Percentiles rank a stretch among this genome's conserved stretches.
phyloP scores from a whole-genome alignment of 2,888 invertebrate species.

The Pheosia gnoma region DNA sequence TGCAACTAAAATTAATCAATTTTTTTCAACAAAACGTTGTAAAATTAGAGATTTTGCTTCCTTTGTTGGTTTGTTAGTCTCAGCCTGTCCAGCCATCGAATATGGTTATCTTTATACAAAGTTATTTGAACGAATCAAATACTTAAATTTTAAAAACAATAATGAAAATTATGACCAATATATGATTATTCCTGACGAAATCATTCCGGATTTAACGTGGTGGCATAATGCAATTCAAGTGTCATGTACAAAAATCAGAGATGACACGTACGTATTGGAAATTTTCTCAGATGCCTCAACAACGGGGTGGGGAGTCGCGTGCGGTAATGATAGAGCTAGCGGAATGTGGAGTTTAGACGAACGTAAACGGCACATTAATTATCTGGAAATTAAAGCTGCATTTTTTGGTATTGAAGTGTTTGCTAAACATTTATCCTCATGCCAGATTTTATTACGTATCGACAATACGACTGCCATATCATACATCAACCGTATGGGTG shows the following conservation, averaged over 20 bases:
- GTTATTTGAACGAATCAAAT: conserved; percentile 28
- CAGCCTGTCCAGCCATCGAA: conserved; percentile 41
- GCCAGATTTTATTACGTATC: conserved; percentile 14
- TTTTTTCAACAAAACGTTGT: conserved; percentile 17
- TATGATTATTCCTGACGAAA: too few species aligned
- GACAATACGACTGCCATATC: conserved; percentile 20
- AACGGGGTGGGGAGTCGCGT: conserved; percentile 13
- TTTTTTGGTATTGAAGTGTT: conserved; percentile 10
- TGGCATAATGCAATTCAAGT: conserved; percentile 5
- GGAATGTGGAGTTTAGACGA: conserved; percentile 10
- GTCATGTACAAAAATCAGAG: conserved; percentile 3
- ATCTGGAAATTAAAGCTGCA: conserved; percentile 11
- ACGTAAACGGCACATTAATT: conserved; percentile 6
- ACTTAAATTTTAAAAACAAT: conserved; percentile 12
- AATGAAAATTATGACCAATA: background rate
- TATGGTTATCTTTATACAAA: conserved; percentile 44
- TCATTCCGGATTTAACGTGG: conserved; percentile 10
- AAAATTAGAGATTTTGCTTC: conserved; percentile 31
- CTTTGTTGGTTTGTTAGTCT: conserved; percentile 30
- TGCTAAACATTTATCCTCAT: conserved; percentile 3
- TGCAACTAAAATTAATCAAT: conserved; percentile 12
- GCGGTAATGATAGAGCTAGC: conserved; percentile 4
- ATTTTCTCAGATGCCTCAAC: conserved; percentile 16
- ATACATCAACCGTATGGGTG: conserved; percentile 26
- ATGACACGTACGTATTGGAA: conserved; percentile 3